Base-by-base conservation (phyloP, 2,888 invertebrate species). In the Leucozona laternaria region DNA sequence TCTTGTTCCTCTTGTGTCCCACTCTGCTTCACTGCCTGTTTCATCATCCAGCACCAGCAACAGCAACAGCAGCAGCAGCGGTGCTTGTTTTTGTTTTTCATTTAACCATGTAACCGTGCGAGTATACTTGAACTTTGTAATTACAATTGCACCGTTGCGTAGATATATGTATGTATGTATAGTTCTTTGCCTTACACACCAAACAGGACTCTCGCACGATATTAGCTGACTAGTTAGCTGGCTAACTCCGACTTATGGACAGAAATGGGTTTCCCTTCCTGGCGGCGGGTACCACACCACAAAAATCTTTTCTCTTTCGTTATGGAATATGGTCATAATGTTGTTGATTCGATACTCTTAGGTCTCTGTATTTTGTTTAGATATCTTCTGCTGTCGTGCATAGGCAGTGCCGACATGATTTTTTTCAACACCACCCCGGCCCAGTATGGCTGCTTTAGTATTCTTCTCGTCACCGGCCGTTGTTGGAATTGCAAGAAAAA, bases 1-100 rank as follows among this genome's bases (percentile, higher is more conserved):
- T 83, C 88, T 90, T 90, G 88, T 89, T 90, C 88, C 88, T 60
- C 22, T 40, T 20, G 37, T 89, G 88, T 83, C 88, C 88, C 88
- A 88, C 43, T 43, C 28, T 31, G 25, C 88, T 88, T 83, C 88
- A 68, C 84, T 40, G 40, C 50, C 17, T 66, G 11, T 50, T 84
- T 86, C 84, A 84, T 83, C 89, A 89, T 88, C 89, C 2, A 31
- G 5, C 31, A 31, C 28, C 6, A 28, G 28, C 89, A 89, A 88
- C 87, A 88, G 88, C 72, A 79, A 73, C 79, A 25, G 88, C 89
- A 88, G 89, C 89, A 25, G 58, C 58, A 40, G 55, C 40, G 40
- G 81, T 79, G 72, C 78, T 66, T 82, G 88, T 80, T 76, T 88
- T 89, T n/a, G n/a, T n/a, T 88, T 88, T 89, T 90, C 77, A 71